Conservation (phyloP, 2,797 vertebrate genomes). For the Manis javanica region DNA sequence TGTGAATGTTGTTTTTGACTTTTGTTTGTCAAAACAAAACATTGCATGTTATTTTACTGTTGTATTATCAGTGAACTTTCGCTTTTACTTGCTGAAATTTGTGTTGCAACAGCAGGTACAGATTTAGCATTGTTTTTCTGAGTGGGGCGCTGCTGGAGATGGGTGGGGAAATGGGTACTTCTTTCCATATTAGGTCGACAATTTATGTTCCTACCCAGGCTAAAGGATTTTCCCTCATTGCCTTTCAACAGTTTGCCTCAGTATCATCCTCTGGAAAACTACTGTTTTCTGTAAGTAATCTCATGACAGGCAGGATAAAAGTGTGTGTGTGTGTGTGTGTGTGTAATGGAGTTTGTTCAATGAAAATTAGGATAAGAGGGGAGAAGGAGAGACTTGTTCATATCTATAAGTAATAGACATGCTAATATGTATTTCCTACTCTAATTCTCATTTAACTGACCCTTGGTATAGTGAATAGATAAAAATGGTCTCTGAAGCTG, state of each 20-base stretch:
- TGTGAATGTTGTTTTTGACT: conserved; percentile 6
- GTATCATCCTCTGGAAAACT: background rate
- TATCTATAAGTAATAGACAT: background rate
- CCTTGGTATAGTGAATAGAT: background rate
- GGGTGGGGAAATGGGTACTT: background rate
- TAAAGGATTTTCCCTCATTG: background rate
- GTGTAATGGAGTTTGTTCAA: background rate
- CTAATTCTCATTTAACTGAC: background rate
- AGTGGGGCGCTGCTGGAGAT: background rate
- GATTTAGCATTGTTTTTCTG: background rate
- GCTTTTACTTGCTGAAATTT: background rate
- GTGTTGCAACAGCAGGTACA: background rate
- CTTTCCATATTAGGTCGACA: background rate
- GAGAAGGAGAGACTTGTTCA: background rate
- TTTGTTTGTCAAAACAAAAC: background rate
- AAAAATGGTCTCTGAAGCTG: background rate
- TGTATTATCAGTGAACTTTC: background rate
- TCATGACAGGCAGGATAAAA: background rate
- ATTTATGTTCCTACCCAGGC: background rate
- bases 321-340: background rate
- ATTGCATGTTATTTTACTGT: background rate
- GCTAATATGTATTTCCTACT: background rate
- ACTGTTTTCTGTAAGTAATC: background rate
- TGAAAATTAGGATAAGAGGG: background rate
- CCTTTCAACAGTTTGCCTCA: background rate